Evolutionary conservation across 2,797 vertebrate genomes (phyloP).

Genomic region (Lophius americanus): DNA sequence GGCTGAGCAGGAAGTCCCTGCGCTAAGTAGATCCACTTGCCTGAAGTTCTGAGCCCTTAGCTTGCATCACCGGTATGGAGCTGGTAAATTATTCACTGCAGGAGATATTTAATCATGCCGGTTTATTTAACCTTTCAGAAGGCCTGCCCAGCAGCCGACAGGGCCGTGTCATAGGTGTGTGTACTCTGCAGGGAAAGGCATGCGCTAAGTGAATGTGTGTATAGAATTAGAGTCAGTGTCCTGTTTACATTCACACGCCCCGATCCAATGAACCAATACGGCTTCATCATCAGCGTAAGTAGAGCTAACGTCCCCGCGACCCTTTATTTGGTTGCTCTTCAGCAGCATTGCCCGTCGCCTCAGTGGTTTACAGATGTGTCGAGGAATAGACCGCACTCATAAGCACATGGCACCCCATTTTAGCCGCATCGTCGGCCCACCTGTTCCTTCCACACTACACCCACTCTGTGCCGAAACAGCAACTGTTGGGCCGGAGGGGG

Average conservation of each 20-base stretch:
- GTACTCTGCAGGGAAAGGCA: constrained; percentile 62
- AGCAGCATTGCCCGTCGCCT: constrained; percentile 16
- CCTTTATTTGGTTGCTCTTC: constrained; percentile 13
- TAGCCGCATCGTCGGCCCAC: constrained; percentile 32
- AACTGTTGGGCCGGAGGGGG: constrained; percentile 43
- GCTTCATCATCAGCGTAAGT: constrained; percentile 19
- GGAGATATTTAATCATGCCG: constrained; percentile 49
- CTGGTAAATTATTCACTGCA: constrained; percentile 66
- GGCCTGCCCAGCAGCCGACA: constrained; percentile 15
- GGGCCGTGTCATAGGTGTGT: constrained; percentile 54
- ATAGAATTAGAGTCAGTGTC: constrained; percentile 53
- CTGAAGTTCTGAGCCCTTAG: background rate
- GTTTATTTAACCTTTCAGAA: constrained; percentile 47
- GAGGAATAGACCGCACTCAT: constrained; percentile 8
- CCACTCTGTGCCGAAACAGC: constrained; percentile 45
- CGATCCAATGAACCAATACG: constrained; percentile 9
- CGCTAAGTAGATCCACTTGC: constrained; percentile 16
- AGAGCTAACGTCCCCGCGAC: background rate
- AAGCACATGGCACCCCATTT: background rate
- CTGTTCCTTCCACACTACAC: constrained; percentile 42
- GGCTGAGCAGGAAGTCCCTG: constrained; percentile 34
- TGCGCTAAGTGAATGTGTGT: constrained; percentile 59
- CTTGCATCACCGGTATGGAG: constrained; percentile 30
- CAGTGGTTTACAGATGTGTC: background rate
- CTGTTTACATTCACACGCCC: constrained; percentile 65